Conservation (phyloP, 2,113 vertebrate species). For the Cinclus cinclus region DNA sequence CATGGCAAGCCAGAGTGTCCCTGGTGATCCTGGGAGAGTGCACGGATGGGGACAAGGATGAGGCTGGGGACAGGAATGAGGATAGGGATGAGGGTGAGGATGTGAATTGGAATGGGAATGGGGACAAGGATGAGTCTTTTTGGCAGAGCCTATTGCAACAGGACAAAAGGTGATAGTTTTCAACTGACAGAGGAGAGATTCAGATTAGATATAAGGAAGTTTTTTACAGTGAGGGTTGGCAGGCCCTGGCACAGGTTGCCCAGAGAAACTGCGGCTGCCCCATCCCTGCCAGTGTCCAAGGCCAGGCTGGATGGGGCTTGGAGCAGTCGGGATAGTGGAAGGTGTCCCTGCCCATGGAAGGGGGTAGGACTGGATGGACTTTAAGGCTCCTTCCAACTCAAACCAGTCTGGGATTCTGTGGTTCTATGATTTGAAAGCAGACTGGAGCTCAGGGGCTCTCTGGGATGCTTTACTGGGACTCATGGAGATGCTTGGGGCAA, state of each 20-base stretch:
- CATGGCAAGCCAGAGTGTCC: background rate
- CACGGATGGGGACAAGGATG: accelerated
- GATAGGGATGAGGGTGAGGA: background rate
- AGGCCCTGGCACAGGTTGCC: background rate
- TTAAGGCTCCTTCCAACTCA: background rate
- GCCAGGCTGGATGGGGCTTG: background rate
- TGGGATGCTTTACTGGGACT: accelerated
- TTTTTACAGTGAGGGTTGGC: background rate
- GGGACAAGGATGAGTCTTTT: background rate
- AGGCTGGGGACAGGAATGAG: background rate
- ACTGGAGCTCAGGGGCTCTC: background rate
- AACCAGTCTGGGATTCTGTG: background rate
- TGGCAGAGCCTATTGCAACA: background rate
- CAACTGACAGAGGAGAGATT: background rate
- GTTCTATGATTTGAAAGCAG: background rate
- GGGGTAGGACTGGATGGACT: background rate
- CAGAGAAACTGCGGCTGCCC: background rate
- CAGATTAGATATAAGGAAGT: background rate
- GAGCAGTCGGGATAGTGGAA: background rate
- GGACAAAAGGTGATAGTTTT: background rate
- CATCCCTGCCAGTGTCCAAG: background rate
- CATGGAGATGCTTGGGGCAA: accelerated
- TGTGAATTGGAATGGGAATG: background rate
- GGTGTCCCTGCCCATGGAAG: background rate
- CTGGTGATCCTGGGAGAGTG: background rate